Conservation (phyloP, 2,888 invertebrate species). For the Gastracanthus pulcherrimus region DNA sequence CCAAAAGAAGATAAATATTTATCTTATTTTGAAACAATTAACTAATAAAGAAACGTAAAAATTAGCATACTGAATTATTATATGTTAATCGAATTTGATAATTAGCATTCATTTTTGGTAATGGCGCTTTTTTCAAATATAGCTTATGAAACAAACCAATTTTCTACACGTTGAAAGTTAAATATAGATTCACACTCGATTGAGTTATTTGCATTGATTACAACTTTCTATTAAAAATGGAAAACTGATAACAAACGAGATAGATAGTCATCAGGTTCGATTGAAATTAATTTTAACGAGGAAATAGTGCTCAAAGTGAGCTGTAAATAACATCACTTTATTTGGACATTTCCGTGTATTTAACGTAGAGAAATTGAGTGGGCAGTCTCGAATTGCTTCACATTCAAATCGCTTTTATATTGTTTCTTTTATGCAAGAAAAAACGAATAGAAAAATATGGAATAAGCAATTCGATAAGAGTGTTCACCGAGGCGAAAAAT, state of each 20-base stretch:
- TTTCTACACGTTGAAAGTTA: not conserved
- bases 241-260: not conserved
- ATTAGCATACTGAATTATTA: not conserved
- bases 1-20: not conserved
- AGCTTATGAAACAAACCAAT: not conserved
- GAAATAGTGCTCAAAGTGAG: not conserved
- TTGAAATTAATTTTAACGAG: not conserved
- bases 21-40: not conserved
- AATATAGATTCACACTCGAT: not conserved
- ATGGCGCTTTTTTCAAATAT: not conserved
- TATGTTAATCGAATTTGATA: not conserved
- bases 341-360: not conserved
- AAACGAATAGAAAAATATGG: not conserved
- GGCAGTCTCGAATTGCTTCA: not conserved
- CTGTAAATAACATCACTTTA: not conserved
- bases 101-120: not conserved
- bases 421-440: not conserved
- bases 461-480: not conserved
- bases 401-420: not conserved
- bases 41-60: not conserved
- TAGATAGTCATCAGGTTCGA: conserved; percentile 5
- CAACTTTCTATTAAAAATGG: not conserved
- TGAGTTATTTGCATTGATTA: not conserved
- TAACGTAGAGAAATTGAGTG: not conserved
- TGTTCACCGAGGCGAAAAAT: not conserved